Evolutionary conservation across 1,140 invertebrate genomes (phyloP).

Genomic region (Hydropsyche tenuis): DNA sequence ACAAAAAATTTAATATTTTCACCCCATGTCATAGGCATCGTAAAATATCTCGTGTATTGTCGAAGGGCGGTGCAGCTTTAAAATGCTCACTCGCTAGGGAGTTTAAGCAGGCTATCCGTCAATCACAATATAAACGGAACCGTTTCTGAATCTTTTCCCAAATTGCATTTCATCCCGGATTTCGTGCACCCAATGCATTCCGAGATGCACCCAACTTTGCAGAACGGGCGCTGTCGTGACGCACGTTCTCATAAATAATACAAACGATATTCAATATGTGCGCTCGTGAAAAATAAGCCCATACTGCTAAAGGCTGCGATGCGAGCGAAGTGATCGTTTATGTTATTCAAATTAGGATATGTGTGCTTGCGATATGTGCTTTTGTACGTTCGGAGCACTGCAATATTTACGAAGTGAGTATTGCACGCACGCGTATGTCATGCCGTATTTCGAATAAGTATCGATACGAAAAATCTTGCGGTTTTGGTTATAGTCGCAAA

Average conservation of each 20-base stretch:
- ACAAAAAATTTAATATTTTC: no score
- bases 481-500: no score
- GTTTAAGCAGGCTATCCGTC: conserved; percentile 12
- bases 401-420: no score
- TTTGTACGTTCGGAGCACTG: no score
- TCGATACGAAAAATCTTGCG: no score
- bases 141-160: conserved; percentile 19
- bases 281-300: conserved; percentile 18
- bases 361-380: no score
- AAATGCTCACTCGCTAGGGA: no score
- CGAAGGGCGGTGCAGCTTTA: no score
- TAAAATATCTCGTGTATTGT: no score
- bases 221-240: not conserved
- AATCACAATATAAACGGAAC: conserved; percentile 21
- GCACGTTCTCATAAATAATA: conserved; percentile 35
- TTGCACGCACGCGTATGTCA: no score
- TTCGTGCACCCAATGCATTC: conserved; percentile 21
- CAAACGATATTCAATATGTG: conserved; percentile 21
- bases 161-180: conserved; percentile 29
- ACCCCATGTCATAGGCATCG: no score
- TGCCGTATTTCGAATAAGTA: no score
- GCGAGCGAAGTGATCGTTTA: conserved; percentile 6
- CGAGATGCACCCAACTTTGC: not conserved
- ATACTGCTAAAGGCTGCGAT: not conserved
- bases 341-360: conserved; percentile 20